Percentiles rank a stretch among this genome's conserved stretches.
Evolutionary conservation across 2,113 vertebrate species (phyloP).

Genomic region (Regulus satrapa): DNA sequence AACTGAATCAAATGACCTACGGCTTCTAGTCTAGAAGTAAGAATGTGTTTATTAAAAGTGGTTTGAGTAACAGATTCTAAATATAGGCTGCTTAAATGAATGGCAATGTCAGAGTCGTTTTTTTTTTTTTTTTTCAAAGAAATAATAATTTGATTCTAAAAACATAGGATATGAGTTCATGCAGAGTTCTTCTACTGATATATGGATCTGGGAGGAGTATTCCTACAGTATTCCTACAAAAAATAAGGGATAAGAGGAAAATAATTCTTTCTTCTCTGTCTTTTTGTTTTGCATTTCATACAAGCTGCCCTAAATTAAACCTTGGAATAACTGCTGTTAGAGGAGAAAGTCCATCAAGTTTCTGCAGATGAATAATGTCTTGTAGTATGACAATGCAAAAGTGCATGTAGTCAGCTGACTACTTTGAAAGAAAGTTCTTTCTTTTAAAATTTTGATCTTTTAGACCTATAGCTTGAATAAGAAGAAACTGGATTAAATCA

Average conservation of each 20-base stretch:
- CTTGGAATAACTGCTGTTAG: not conserved
- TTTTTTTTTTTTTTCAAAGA: not conserved
- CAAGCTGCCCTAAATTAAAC: not conserved
- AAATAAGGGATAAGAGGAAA: not conserved
- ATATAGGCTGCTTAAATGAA: not conserved
- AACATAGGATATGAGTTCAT: no score
- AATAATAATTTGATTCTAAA: not conserved
- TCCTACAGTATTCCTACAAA: not conserved
- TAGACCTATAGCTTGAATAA: not conserved
- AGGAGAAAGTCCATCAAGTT: not conserved
- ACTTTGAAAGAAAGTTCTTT: no score
- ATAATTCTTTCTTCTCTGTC: not conserved
- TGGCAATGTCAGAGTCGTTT: not conserved
- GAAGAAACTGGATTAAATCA: not conserved
- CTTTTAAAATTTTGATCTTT: not conserved
- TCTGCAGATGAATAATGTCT: not conserved
- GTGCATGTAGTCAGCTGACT: not conserved
- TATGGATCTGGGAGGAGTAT: not conserved
- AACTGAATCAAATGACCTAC: not conserved
- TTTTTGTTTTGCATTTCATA: not conserved
- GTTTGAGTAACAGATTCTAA: not conserved
- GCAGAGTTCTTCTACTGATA: not conserved
- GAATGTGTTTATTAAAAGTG: not conserved
- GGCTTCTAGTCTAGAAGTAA: not conserved
- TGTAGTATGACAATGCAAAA: not conserved